Evolutionary conservation across 2,113 vertebrate genomes (phyloP).

Genomic region (Leptosomus discolor): DNA sequence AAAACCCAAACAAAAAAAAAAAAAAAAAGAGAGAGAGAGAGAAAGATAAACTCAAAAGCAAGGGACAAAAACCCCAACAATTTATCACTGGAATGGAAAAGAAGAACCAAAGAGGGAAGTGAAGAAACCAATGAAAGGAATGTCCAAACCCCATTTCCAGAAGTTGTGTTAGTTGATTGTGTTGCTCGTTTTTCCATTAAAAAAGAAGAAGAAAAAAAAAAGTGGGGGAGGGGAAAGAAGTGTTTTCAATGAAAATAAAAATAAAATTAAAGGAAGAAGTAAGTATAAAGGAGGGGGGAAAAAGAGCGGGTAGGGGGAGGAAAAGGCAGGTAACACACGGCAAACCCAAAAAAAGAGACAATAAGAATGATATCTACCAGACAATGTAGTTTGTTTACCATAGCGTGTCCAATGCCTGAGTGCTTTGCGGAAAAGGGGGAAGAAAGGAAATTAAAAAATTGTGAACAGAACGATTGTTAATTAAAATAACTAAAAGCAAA

Average conservation of each 20-base stretch:
- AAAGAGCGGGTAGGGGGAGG: conserved; percentile 58
- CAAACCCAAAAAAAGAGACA: conserved; percentile 99
- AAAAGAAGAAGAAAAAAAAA: background rate
- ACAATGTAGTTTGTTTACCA: conserved; percentile 99
- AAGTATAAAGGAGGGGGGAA: conserved; percentile 62
- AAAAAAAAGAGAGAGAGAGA: background rate
- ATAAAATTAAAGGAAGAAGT: conserved; percentile 68
- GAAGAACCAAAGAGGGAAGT: background rate
- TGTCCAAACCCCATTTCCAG: conserved; percentile 58
- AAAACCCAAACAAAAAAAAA: conserved; percentile 65
- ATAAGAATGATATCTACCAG: conserved; percentile 99
- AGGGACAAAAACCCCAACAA: background rate
- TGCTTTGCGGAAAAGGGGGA: conserved; percentile 99
- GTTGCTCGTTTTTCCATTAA: conserved; percentile 31
- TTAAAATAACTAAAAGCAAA: conserved; percentile 94
- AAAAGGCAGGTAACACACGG: conserved; percentile 93
- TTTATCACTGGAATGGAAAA: background rate
- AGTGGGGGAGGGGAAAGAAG: background rate
- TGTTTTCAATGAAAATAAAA: conserved; percentile 83
- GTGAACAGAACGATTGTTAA: conserved; percentile 99
- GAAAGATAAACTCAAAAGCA: background rate
- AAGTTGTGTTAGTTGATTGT: conserved; percentile 57
- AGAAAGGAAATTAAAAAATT: conserved; percentile 99
- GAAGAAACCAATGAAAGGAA: conserved; percentile 42
- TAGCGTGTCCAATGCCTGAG: conserved; percentile 99